A percentile compares a stretch with the other conserved stretches of the same genome.
Evolutionary conservation across 2,797 vertebrate genomes (phyloP).

Genomic region (Scarus forsteni): DNA sequence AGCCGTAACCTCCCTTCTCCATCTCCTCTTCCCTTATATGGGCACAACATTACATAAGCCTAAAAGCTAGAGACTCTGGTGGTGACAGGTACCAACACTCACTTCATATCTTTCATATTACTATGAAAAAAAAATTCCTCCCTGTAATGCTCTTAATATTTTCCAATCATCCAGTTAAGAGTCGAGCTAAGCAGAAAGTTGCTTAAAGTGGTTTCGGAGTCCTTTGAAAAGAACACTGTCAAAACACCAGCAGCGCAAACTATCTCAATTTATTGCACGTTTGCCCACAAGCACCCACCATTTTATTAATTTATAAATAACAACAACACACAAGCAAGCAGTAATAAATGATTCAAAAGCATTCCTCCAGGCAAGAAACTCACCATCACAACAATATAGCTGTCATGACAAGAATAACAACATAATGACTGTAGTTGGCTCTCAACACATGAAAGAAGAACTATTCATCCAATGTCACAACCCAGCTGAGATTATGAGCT

Average conservation of each 20-base stretch:
- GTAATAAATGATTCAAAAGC: slow-evolving; percentile 24
- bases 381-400: slow-evolving; percentile 22
- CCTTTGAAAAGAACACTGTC: background rate
- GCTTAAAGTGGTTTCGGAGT: background rate
- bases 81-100: slow-evolving; percentile 32
- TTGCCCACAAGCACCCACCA: slow-evolving; percentile 1
- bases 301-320: slow-evolving; percentile 26
- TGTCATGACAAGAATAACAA: slow-evolving; percentile 24
- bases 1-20: slow-evolving; percentile 33
- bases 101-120: slow-evolving; percentile 1
- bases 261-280: slow-evolving; percentile 1
- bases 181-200: background rate
- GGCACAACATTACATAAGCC: slow-evolving; percentile 14
- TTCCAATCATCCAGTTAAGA: slow-evolving; percentile 3
- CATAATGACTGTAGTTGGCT: slow-evolving; percentile 15
- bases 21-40: slow-evolving; percentile 58
- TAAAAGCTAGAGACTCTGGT: slow-evolving; percentile 12
- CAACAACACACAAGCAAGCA: slow-evolving; percentile 6
- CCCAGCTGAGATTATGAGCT: slow-evolving; percentile 54
- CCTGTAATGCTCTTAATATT: background rate
- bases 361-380: slow-evolving; percentile 20
- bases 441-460: slow-evolving; percentile 1
- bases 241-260: slow-evolving; percentile 6
- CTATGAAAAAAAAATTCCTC: background rate
- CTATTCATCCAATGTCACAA: slow-evolving; percentile 48